Conservation (phyloP, 1,140 invertebrate species). For the Caenorhabditis inopinata region DNA sequence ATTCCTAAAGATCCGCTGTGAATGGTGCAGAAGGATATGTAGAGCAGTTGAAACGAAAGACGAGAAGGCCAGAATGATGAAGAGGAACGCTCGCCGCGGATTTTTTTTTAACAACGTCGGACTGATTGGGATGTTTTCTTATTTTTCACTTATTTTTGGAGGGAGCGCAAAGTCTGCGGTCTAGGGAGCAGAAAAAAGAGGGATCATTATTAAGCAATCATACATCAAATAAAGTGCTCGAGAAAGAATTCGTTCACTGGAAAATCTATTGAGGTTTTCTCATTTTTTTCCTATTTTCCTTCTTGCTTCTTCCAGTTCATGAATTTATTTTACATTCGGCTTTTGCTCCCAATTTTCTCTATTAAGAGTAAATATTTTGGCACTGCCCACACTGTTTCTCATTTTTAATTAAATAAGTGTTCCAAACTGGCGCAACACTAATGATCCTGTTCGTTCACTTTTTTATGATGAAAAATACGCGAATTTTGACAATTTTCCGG, state of each 20-base stretch:
- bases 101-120: slow-evolving; percentile 1
- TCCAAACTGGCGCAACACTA: too few relatives aligned
- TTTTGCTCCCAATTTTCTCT: neutral
- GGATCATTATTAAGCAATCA: slow-evolving; percentile 17
- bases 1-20: neutral
- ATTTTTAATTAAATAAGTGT: neutral
- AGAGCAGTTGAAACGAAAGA: neutral
- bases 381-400: neutral
- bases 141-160: neutral
- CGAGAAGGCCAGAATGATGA: neutral
- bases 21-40: neutral
- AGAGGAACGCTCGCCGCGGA: slow-evolving; percentile 8
- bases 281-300: neutral
- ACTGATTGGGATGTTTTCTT: neutral
- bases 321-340: slow-evolving; percentile 19
- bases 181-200: neutral
- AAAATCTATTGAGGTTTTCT: too few relatives aligned
- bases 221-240: neutral
- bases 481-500: neutral
- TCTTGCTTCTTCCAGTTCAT: neutral
- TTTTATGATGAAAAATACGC: too few relatives aligned
- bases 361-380: neutral
- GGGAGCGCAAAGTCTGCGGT: neutral
- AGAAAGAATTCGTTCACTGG: too few relatives aligned
- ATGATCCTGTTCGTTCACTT: too few relatives aligned